Conservation (phyloP, 2,113 vertebrate genomes). For the Anguilla japonica region DNA sequence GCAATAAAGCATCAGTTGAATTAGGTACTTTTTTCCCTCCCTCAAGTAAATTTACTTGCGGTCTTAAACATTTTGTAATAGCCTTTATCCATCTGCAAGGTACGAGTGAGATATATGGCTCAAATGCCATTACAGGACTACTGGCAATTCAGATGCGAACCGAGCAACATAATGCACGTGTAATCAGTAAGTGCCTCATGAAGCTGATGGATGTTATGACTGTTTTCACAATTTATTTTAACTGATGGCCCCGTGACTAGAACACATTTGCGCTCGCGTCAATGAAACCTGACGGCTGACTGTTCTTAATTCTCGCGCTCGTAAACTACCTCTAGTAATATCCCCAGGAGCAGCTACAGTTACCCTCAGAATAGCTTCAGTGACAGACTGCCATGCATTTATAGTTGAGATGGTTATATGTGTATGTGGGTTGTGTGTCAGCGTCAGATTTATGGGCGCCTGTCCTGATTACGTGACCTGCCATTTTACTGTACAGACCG, state of each 20-base stretch:
- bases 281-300: neutral
- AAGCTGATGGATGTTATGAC: neutral
- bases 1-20: constrained; percentile 7
- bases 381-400: neutral
- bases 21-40: neutral
- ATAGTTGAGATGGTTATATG: neutral
- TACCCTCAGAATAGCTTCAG: neutral
- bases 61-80: neutral
- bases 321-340: constrained; percentile 1
- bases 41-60: neutral
- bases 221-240: neutral
- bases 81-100: neutral
- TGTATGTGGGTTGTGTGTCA: neutral
- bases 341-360: neutral
- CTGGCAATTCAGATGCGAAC: neutral
- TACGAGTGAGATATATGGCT: neutral
- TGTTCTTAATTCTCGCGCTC: neutral
- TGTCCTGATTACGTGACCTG: neutral
- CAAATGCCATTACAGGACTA: neutral
- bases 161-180: neutral
- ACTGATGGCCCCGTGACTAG: neutral
- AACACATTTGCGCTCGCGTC: neutral
- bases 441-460: neutral
- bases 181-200: neutral
- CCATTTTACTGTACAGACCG: neutral